Conservation (phyloP, 2,113 vertebrate species). For the Lucifuga dentata region DNA sequence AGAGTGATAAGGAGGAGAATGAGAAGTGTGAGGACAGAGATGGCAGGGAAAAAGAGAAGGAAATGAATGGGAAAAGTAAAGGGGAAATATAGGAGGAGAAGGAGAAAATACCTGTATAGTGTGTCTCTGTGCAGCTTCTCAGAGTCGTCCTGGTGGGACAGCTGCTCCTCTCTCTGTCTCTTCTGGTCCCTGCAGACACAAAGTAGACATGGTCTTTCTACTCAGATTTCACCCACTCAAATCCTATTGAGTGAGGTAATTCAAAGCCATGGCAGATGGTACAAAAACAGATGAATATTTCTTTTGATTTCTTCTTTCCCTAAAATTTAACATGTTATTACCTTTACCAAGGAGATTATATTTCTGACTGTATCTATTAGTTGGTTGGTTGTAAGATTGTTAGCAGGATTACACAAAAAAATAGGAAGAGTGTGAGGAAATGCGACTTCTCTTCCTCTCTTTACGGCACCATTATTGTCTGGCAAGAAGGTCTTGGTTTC, state of each 20-base stretch:
- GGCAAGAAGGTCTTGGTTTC: too few species aligned
- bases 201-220: conserved; percentile 16
- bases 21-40: conserved; percentile 28
- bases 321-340: not conserved
- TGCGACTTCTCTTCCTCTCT: too few species aligned
- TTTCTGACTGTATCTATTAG: too few species aligned
- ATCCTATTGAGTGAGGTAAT: conserved; percentile 13
- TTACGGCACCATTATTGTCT: too few species aligned
- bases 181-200: conserved; percentile 83
- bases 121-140: conserved; percentile 79
- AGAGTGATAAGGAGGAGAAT: conserved; percentile 29
- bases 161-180: conserved; percentile 81
- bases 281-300: not conserved
- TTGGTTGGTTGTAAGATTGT: too few species aligned
- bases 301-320: not conserved
- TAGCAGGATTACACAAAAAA: too few species aligned
- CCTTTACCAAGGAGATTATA: too few species aligned
- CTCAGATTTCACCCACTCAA: conserved; percentile 5
- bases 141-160: conserved; percentile 80
- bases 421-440: too few species aligned
- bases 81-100: not conserved
- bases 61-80: conserved; percentile 18
- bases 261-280: not conserved
- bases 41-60: conserved; percentile 38
- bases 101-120: conserved; percentile 82